These are phyloP conservation scores for Helicoverpa zea DNA, from an alignment of 1,140 invertebrate genomes.

Conservation along the genomic window DNA sequence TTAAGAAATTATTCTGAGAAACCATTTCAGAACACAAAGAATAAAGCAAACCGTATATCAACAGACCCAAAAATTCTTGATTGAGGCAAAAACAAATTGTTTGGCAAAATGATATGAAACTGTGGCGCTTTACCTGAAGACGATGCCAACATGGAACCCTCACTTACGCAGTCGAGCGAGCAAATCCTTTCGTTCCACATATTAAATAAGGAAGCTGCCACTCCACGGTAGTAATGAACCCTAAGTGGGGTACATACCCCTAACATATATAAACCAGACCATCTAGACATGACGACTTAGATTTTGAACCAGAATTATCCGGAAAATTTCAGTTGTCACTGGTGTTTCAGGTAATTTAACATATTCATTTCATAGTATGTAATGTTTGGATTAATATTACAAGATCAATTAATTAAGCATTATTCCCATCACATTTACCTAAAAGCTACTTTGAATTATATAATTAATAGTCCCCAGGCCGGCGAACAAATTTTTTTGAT, in stretches of 20 bases:
- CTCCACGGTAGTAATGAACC: conserved; percentile 32
- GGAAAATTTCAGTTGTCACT: conserved; percentile 6
- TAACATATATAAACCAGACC: not conserved
- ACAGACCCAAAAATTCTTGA: not conserved
- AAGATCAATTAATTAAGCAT: no score
- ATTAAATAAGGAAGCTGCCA: conserved; percentile 48
- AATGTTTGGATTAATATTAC: no score
- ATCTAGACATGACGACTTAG: conserved; percentile 13
- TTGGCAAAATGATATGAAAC: conserved; percentile 29
- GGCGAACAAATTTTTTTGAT: no score
- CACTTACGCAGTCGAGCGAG: conserved; percentile 31
- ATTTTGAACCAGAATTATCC: conserved; percentile 13
- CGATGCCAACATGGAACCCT: conserved; percentile 22
- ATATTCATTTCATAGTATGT: not conserved
- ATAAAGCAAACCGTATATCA: not conserved
- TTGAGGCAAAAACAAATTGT: conserved; percentile 19
- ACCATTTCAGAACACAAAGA: not conserved
- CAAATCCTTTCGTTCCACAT: conserved; percentile 47
- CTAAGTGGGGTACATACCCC: conserved; percentile 45
- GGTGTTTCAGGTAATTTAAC: not conserved
- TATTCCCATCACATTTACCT: no score
- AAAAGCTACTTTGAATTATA: no score
- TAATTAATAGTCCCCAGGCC: no score
- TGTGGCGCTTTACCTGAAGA: conserved; percentile 40
- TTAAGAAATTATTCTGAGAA: no score